These are phyloP conservation scores for Passer montanus DNA, from an alignment of 2,113 vertebrate species.

Conservation along the genomic window DNA sequence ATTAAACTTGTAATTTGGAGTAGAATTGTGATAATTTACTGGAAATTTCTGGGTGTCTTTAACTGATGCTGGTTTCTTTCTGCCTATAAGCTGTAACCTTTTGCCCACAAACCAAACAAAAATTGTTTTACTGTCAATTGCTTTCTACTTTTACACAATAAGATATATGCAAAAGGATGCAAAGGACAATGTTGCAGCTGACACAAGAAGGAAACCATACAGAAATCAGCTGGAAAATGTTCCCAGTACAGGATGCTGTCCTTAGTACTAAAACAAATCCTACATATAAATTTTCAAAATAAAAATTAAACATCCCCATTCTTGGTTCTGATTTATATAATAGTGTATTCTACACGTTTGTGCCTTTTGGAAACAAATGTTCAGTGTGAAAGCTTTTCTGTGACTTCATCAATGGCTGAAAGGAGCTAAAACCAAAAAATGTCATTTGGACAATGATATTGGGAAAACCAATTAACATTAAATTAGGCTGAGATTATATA, in stretches of 20 bases:
- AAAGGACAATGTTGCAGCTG: neutral
- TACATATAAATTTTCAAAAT: neutral
- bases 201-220: neutral
- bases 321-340: neutral
- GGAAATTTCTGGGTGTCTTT: neutral
- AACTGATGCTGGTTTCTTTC: neutral
- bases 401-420: neutral
- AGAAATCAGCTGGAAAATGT: neutral
- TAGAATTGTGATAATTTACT: neutral
- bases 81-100: neutral
- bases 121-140: neutral
- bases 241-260: neutral
- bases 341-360: neutral
- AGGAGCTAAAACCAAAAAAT: neutral
- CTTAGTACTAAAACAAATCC: neutral
- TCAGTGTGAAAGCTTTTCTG: neutral
- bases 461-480: conserved; percentile 4
- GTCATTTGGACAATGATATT: neutral
- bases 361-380: neutral
- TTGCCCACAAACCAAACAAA: neutral
- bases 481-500: conserved; percentile 1
- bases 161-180: rapidly evolving
- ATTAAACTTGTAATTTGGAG: neutral
- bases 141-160: neutral
- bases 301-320: neutral